Evolutionary conservation across 2,113 vertebrate species (phyloP).

Genomic region (Lamprotornis superbus): DNA sequence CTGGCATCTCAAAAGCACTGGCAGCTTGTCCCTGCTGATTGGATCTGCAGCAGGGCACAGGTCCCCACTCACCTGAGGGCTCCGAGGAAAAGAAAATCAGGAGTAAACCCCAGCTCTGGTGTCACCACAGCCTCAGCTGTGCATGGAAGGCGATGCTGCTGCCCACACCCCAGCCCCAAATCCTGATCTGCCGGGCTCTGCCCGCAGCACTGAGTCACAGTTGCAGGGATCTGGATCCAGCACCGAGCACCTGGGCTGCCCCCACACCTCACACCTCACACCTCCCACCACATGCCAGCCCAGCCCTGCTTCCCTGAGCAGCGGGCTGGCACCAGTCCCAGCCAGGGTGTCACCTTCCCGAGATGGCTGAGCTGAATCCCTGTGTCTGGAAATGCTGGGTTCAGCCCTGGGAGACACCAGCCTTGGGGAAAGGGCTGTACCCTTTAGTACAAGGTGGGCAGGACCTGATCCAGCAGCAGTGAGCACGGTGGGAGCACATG

Average conservation of each 20-base stretch:
- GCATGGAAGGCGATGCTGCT: background rate
- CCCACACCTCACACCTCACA: fast-evolving
- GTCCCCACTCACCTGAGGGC: background rate
- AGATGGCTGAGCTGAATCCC: background rate
- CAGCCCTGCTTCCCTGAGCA: background rate
- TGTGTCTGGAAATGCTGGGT: fast-evolving
- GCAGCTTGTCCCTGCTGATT: background rate
- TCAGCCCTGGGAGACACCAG: background rate
- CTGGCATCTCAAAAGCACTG: background rate
- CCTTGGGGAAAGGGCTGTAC: background rate
- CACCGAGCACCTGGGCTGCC: background rate
- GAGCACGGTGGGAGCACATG: fast-evolving
- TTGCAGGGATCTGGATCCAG: background rate
- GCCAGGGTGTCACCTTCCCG: background rate
- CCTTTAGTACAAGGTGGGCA: background rate
- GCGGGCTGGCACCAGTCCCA: background rate
- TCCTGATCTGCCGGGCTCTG: background rate
- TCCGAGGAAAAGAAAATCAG: background rate
- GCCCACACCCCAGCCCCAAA: background rate
- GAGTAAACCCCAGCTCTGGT: background rate
- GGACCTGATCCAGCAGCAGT: background rate
- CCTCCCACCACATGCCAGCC: background rate
- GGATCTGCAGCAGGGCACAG: background rate
- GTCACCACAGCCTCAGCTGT: background rate
- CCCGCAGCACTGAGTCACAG: background rate